Evolutionary conservation across 2,888 invertebrate genomes (phyloP).

Genomic region (Tromatobia lineatoria): DNA sequence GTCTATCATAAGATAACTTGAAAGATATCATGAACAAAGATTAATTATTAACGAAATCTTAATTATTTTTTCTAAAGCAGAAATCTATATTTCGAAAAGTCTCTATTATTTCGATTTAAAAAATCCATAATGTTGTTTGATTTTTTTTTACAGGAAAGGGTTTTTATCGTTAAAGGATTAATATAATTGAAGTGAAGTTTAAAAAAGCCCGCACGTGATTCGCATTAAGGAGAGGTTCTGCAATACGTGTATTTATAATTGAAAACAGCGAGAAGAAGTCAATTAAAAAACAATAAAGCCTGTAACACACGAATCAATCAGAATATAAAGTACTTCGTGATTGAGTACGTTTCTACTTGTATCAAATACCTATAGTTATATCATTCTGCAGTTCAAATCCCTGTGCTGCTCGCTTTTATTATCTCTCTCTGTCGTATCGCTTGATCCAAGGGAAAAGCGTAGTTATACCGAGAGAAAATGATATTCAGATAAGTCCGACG

Average conservation of each 20-base stretch:
- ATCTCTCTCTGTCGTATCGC: constrained; percentile 4
- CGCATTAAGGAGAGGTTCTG: background rate
- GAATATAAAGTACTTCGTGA: constrained; percentile 36
- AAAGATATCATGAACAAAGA: too few relatives aligned
- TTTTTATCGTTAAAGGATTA: too few relatives aligned
- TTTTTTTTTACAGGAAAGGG: too few relatives aligned
- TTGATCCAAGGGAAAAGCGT: constrained; percentile 4
- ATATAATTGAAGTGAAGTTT: background rate
- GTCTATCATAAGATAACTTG: background rate
- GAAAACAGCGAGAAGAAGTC: constrained; percentile 3
- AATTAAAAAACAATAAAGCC: constrained; percentile 9
- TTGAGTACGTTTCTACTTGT: constrained; percentile 36
- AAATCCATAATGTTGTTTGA: too few relatives aligned
- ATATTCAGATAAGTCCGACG: constrained; percentile 59
- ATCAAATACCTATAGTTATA: constrained; percentile 20
- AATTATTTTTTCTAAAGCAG: too few relatives aligned
- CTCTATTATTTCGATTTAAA: too few relatives aligned
- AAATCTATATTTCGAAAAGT: too few relatives aligned
- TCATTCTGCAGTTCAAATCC: background rate
- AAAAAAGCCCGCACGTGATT: background rate
- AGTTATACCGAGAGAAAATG: constrained; percentile 29
- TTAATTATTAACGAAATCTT: too few relatives aligned
- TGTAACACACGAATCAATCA: constrained; percentile 20
- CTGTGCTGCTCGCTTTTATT: background rate
- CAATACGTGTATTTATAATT: background rate